These are phyloP conservation scores for Pseudocheirus occidentalis DNA, from an alignment of 2,797 vertebrate species.

Conservation along the genomic window DNA sequence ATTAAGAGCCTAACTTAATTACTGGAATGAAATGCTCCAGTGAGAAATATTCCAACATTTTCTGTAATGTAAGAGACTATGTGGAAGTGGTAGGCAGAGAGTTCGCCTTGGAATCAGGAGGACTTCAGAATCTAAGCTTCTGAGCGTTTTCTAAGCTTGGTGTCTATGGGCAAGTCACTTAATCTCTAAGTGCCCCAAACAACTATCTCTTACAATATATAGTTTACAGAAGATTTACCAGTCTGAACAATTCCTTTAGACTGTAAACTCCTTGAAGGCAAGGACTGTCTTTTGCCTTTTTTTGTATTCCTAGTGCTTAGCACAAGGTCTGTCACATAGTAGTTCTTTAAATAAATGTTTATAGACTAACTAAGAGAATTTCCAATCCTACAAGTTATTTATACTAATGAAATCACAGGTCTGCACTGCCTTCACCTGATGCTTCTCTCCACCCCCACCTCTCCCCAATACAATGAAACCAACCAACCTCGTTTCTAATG, in stretches of 20 bases:
- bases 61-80: background rate
- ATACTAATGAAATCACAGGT: background rate
- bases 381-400: background rate
- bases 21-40: slow-evolving; percentile 36
- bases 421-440: no score
- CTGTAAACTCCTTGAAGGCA: background rate
- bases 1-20: slow-evolving; percentile 52
- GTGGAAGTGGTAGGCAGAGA: background rate
- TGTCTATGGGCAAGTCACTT: background rate
- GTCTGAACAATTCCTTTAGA: background rate
- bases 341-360: background rate
- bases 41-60: slow-evolving; percentile 42
- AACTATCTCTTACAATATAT: background rate
- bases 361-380: background rate
- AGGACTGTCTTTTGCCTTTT: background rate
- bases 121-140: background rate
- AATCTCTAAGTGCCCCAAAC: background rate
- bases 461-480: slow-evolving; percentile 24
- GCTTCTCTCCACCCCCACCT: fast-evolving
- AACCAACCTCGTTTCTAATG: slow-evolving; percentile 39
- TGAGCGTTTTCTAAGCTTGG: background rate
- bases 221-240: background rate
- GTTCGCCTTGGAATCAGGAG: background rate
- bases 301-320: background rate
- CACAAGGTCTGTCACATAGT: background rate